Percentiles rank a stretch among this genome's conserved stretches.
Conservation (phyloP, 2,797 vertebrate genomes). For the Smutsia temminckii region DNA sequence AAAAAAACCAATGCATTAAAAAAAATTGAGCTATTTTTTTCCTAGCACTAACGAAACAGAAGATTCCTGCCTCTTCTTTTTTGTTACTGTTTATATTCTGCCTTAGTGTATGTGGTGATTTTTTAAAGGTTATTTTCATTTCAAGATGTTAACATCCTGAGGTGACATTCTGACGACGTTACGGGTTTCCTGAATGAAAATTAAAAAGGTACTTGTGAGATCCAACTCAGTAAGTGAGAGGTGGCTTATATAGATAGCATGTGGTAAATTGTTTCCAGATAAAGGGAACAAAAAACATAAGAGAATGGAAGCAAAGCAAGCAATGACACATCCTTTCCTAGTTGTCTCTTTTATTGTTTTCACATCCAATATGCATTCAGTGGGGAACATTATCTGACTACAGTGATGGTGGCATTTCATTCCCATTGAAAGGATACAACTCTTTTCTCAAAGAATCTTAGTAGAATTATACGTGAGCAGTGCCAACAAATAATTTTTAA, state of each 20-base stretch:
- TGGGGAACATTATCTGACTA: not conserved
- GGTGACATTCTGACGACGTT: not conserved
- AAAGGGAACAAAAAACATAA: not conserved
- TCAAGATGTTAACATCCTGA: not conserved
- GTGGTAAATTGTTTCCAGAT: not conserved
- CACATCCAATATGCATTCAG: not conserved
- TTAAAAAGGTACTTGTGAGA: not conserved
- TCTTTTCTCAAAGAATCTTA: not conserved
- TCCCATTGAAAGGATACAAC: not conserved
- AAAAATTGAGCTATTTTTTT: not conserved
- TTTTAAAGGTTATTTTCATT: slow-evolving; percentile 25
- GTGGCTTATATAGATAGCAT: not conserved
- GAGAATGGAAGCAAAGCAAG: not conserved
- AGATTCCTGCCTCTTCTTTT: not conserved
- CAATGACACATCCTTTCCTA: not conserved
- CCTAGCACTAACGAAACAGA: not conserved
- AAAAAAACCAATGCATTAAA: not conserved
- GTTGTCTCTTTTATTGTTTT: not conserved
- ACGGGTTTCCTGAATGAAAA: slow-evolving; percentile 15
- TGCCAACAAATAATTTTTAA: not conserved
- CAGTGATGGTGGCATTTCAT: not conserved
- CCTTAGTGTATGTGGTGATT: not conserved
- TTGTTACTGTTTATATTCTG: not conserved
- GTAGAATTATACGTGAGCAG: not conserved
- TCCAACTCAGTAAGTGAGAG: not conserved